Percentiles rank a stretch among this genome's conserved stretches.
phyloP scores from a whole-genome alignment of 2,888 invertebrate species.

The Leptopilina myrica region DNA sequence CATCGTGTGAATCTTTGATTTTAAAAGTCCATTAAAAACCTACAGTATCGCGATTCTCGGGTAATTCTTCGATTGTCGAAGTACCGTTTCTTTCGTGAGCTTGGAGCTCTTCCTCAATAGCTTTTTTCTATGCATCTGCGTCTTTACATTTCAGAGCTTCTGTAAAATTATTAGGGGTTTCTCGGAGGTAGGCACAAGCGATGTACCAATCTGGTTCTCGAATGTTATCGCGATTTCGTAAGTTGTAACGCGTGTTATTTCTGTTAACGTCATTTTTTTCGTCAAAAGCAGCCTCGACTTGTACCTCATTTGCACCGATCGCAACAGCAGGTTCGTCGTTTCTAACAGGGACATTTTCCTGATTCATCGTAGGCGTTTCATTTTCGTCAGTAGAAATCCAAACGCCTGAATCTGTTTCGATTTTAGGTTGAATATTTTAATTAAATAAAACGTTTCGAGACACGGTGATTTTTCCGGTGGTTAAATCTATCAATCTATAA shows the following conservation, averaged over 20 bases:
- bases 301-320: background rate
- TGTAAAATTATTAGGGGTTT: no score
- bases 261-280: background rate
- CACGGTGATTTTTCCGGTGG: constrained; percentile 24
- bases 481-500: constrained; percentile 39
- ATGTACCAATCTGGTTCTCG: no score
- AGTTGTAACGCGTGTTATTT: background rate
- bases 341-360: no score
- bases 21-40: constrained; percentile 1
- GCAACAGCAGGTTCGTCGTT: background rate
- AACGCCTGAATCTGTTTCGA: constrained; percentile 41
- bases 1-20: background rate
- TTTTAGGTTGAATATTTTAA: background rate
- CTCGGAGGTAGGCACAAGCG: no score
- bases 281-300: background rate
- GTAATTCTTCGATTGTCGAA: no score
- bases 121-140: no score
- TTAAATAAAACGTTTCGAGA: constrained; percentile 41
- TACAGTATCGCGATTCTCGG: background rate
- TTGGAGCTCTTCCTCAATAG: no score
- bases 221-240: background rate
- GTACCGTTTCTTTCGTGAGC: no score
- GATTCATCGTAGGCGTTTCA: background rate
- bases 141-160: no score
- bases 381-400: constrained; percentile 43